Percentiles rank a stretch among this genome's conserved stretches.
Conservation (phyloP, 2,113 vertebrate genomes). For the Caranx ignobilis region DNA sequence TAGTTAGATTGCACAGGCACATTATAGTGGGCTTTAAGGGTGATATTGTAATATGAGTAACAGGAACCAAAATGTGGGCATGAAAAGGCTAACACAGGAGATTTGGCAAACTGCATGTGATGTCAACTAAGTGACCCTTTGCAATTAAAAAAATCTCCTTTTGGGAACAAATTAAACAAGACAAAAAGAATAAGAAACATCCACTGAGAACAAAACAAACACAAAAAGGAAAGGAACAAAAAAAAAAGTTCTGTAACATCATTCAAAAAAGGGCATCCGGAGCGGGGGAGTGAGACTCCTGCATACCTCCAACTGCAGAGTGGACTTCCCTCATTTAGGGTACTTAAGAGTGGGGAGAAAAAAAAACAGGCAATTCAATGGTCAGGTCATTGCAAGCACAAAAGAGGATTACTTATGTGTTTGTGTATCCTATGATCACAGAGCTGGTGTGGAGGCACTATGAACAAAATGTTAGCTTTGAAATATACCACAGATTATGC, state of each 20-base stretch:
- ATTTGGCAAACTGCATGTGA: slow-evolving; percentile 28
- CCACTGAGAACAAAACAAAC: slow-evolving; percentile 60
- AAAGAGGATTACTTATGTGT: slow-evolving; percentile 15
- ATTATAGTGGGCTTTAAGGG: background rate
- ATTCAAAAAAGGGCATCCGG: slow-evolving; percentile 64
- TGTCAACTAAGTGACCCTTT: slow-evolving; percentile 25
- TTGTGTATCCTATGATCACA: slow-evolving; percentile 33
- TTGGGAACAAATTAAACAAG: slow-evolving; percentile 38
- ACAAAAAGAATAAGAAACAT: slow-evolving; percentile 42
- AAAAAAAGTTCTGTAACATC: slow-evolving; percentile 61
- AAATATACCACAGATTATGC: slow-evolving; percentile 10
- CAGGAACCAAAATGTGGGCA: slow-evolving; percentile 2
- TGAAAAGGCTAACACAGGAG: slow-evolving; percentile 7
- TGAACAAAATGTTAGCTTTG: slow-evolving; percentile 14
- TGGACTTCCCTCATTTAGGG: slow-evolving; percentile 86
- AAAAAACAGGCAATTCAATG: slow-evolving; percentile 80
- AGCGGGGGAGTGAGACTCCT: slow-evolving; percentile 72
- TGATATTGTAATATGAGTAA: slow-evolving; percentile 16
- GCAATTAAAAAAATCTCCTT: slow-evolving; percentile 25
- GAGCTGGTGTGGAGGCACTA: background rate
- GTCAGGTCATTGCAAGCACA: slow-evolving; percentile 64
- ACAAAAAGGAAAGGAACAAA: slow-evolving; percentile 35
- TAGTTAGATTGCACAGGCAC: background rate
- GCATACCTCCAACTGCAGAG: slow-evolving; percentile 85
- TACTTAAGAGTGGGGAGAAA: slow-evolving; percentile 84